These are phyloP conservation scores for Trialeurodes vaporariorum DNA, from an alignment of 1,140 invertebrate genomes.

Conservation along the genomic window DNA sequence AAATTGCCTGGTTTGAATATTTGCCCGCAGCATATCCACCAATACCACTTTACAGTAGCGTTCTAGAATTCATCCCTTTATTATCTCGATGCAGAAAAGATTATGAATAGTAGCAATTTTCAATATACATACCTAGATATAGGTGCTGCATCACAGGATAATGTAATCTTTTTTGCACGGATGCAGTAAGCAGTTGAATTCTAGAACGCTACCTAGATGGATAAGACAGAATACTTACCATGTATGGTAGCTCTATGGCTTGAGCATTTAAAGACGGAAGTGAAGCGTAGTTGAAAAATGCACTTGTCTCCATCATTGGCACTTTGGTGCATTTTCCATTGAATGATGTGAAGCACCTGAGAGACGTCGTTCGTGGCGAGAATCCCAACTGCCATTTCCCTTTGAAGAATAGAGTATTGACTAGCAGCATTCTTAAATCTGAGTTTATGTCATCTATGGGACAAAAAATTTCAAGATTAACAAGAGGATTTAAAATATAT, in stretches of 20 bases:
- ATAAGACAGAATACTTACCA: not conserved
- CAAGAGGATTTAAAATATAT: no score
- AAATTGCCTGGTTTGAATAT: no score
- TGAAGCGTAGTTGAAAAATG: not conserved
- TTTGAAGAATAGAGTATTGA: not conserved
- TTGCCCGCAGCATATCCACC: no score
- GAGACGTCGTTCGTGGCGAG: not conserved
- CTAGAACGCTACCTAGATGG: not conserved
- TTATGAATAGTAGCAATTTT: no score
- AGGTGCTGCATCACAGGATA: no score
- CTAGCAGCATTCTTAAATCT: not conserved
- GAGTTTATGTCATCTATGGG: not conserved
- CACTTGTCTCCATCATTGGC: not conserved
- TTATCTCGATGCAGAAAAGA: no score
- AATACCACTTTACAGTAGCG: no score
- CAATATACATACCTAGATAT: no score
- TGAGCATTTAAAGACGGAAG: not conserved
- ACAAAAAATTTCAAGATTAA: no score
- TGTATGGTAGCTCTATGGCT: not conserved
- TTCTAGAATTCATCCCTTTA: no score
- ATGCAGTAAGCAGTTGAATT: no score
- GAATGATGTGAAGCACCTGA: not conserved
- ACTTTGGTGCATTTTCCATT: not conserved
- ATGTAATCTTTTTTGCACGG: no score
- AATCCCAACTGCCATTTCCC: not conserved